Conservation (phyloP, 2,888 invertebrate genomes). For the Hipparchia semele region DNA sequence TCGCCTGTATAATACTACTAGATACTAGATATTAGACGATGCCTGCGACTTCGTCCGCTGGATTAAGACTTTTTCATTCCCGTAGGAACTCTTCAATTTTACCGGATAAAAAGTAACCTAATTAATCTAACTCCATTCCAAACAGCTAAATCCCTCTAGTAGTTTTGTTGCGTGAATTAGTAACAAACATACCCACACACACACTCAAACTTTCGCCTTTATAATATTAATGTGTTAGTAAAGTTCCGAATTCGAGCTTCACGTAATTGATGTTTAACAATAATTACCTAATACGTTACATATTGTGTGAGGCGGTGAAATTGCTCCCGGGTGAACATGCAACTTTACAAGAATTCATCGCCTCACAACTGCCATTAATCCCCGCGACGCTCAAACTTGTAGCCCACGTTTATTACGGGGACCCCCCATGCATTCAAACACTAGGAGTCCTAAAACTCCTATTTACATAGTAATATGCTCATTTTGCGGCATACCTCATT, state of each 20-base stretch:
- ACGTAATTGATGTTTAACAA: slow-evolving; percentile 14
- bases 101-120: no score
- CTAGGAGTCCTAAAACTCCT: slow-evolving; percentile 26
- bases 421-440: slow-evolving; percentile 8
- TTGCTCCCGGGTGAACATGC: slow-evolving; percentile 16
- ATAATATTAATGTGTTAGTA: no score
- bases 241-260: slow-evolving; percentile 7
- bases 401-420: slow-evolving; percentile 20
- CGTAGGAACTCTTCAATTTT: no score
- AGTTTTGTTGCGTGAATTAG: neutral
- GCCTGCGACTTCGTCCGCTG: no score
- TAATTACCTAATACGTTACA: slow-evolving; percentile 17
- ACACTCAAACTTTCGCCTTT: no score
- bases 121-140: no score
- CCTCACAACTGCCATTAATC: slow-evolving; percentile 31
- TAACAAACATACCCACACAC: neutral
- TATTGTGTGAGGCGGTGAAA: slow-evolving; percentile 7
- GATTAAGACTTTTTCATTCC: no score
- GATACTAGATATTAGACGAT: no score
- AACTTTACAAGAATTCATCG: slow-evolving; percentile 24
- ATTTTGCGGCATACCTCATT: slow-evolving; percentile 24
- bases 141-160: no score
- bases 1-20: no score
- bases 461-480: slow-evolving; percentile 37
- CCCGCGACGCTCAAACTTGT: slow-evolving; percentile 26